Base-by-base conservation (phyloP, 2,888 invertebrate species). In the Chrysolina haemoptera region DNA sequence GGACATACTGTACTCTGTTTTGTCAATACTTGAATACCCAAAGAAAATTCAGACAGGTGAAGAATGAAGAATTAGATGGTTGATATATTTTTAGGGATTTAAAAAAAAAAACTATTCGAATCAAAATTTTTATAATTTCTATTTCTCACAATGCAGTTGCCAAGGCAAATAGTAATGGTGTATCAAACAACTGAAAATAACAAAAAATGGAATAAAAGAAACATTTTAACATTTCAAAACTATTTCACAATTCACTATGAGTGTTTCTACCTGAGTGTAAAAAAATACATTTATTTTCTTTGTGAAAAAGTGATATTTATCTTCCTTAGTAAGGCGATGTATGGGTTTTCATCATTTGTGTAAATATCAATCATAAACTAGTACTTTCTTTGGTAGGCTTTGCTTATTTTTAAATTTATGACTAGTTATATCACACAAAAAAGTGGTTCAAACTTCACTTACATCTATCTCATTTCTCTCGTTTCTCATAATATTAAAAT, bases 351-450 rank as follows among this genome's bases (percentile, higher is more conserved):
- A 73, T 53, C 67, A 67, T 67, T 67, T 53, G 75, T 79, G 74
- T 79, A 78, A 78, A 78, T 77, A 80, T 76, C 53, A 73, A 73
- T 77, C 79, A 74, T 80, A 72, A 84, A 84, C 85, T 85, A 85
- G 85, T 82, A 83, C 84, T 80, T 80, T 86, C 86, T 86, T 86
- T 86, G 86, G 86, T 86, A 85, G 85, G 84, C 85, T 84, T 85
- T 83, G 78, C 80, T 80, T 81, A 80, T 70, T 81, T 79, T 76
- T 78, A 71, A 76, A 74, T 80, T 82, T 81, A 83, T 86, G 86
- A 86, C 86, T 86, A 86, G 86, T 84, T 84, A 84, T 86, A 86
- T 86, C 86, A 86, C 86, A 85, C 84, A 81, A 82, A 82, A 81
- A 82, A 72, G 73, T 78, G 50, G 70, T 74, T 64, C 63, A 69